Conservation (phyloP, 2,888 invertebrate species). For the Epinotia ramella region DNA sequence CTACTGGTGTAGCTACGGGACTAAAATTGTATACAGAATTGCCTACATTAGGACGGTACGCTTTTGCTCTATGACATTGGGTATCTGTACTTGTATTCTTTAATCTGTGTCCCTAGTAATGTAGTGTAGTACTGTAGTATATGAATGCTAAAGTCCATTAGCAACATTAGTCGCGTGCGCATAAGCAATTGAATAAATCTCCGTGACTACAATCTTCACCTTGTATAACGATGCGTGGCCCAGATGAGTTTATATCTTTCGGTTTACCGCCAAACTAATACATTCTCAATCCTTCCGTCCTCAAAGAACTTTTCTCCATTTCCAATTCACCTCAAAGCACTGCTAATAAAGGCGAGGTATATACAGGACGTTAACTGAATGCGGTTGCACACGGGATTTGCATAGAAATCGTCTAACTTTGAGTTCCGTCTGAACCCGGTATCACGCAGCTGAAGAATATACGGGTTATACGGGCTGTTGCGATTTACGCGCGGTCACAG, state of each 20-base stretch:
- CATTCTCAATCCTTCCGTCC: neutral
- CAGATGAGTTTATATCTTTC: neutral
- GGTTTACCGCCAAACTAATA: constrained; percentile 14
- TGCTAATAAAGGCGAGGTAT: constrained; percentile 37
- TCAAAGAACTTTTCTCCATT: constrained; percentile 37
- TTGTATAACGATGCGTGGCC: neutral
- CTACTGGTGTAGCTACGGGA: too few relatives aligned
- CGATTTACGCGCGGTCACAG: neutral
- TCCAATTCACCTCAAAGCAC: constrained; percentile 36
- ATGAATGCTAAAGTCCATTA: too few relatives aligned
- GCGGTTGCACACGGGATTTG: constrained; percentile 43
- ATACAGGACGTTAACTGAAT: constrained; percentile 42
- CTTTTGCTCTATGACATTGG: too few relatives aligned
- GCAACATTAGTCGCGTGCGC: too few relatives aligned
- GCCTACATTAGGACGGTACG: too few relatives aligned
- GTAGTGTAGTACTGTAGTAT: too few relatives aligned
- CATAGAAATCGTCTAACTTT: constrained; percentile 45
- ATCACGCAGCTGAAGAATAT: constrained; percentile 29
- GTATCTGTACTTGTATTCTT: too few relatives aligned
- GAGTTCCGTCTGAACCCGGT: constrained; percentile 35
- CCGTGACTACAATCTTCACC: neutral
- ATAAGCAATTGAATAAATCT: neutral
- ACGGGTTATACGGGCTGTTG: constrained; percentile 30
- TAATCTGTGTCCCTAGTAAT: too few relatives aligned
- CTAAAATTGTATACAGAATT: too few relatives aligned